Base-by-base conservation (phyloP, 2,797 vertebrate species). In the Coracias cyanogaster region DNA sequence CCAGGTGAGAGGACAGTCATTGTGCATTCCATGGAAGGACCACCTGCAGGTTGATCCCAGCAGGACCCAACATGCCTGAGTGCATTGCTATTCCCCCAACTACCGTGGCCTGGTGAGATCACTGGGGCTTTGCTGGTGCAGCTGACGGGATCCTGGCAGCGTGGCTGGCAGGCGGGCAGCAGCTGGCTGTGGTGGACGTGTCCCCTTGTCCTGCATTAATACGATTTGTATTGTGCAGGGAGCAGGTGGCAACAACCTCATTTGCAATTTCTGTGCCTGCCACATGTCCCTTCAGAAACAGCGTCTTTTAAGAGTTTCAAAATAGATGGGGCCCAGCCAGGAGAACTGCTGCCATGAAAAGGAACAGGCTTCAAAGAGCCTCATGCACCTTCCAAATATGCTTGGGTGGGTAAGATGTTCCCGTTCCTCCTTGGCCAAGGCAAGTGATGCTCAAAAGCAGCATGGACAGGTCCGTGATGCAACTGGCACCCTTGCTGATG, bases 191-290 rank as follows among this genome's bases (percentile, higher is more conserved):
- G 15, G 7, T 65, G 55, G 82, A 58, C 41, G 33, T 22, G 37
- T 15, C 82, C 55, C 73, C 83, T 70, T 79, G 90, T 65, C 96
- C 91, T 41, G 45, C 52, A 11, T 79, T 78, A 87, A 95, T 46
- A 64, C 11, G 22, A 19, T 86, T 62, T 85, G 79, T 88, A n/a
- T 85, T 61, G 72, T 84, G 82, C 8, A 49, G 8, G 8, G 80
- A 74, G 83, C 90, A 73, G 69, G 89, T 87, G 91, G 78, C 52
- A 14, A 66, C 76, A 28, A 84, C 73, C 80, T 97, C 94, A 80
- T 96, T 96, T 92, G 93, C 86, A 89, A 62, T 88, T 76, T 46
- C 90, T 20, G 77, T 86, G 95, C 87, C 82, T 94, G 92, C 96
- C 95, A 82, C 96, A 73, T 82, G 96, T 88, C 89, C 85, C 49